Evolutionary conservation across 1,140 invertebrate species (phyloP), one percentile per base, ranked within the genome.

Genomic region (Octopus bimaculoides): DNA sequence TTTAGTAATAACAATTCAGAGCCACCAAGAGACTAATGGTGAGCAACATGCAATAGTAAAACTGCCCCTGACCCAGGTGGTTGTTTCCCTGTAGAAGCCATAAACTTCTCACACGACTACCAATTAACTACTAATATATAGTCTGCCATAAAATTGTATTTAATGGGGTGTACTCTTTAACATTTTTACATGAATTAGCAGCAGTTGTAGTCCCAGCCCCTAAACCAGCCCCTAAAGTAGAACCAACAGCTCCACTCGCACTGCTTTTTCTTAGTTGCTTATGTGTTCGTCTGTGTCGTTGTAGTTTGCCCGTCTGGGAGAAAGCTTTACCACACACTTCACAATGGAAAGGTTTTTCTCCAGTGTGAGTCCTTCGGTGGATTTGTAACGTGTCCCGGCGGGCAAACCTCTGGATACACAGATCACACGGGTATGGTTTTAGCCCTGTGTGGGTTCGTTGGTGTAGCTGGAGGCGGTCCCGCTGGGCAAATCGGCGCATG

Each of bases 291-390:
- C 98, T 90, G 89, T 98, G 97, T 9, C 96, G 92, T 0, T 96
- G 98, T 73, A 98, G 89, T 89, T 98, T 98, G 0, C 97, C 97
- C 14, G 95, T 97, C 7, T 97, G 92, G 0, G 97, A 97, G 88
- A 98, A 98, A 0, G 54, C n/a, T 73, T 99, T 90, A 26, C 84
- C 85, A 81, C 89, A 90, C 26, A 85, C 80, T 66, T 82, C 77
- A 81, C 90, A 90, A 10, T 82, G 83, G 80, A 86, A 91, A 0
- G 89, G 89, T 81, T 89, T 91, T 74, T 89, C 90, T 71, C 89
- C 90, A 54, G 89, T 90, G 79, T 90, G 89, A 5, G 93, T 93
- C 88, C 94, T 93, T 83, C 94, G 91, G 92, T 86, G 94, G 93
- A 92, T 95, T 93, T 89, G 96, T 96, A 88, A 95, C 95, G 76